phyloP scores from a whole-genome alignment of 2,888 invertebrate genomes.

The Lasiommata megera region DNA sequence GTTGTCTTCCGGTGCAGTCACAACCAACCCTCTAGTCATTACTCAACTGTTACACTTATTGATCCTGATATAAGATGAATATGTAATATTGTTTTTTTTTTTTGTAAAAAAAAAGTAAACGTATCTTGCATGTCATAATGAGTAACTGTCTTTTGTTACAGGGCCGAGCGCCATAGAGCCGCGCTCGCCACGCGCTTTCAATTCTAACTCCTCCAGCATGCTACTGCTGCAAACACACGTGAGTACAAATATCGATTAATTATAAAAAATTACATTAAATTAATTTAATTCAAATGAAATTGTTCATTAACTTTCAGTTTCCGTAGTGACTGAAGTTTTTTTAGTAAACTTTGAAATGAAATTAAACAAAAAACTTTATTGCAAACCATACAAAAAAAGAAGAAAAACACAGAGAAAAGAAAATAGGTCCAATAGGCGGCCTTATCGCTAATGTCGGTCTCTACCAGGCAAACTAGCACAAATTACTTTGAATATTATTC shows the following conservation, averaged over 20 bases:
- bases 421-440: too few relatives aligned
- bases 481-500: neutral
- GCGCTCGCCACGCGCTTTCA: slow-evolving; percentile 80
- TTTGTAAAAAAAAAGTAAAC: slow-evolving; percentile 28
- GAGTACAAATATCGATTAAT: too few relatives aligned
- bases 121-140: slow-evolving; percentile 41
- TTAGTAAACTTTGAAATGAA: too few relatives aligned
- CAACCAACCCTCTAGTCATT: slow-evolving; percentile 38
- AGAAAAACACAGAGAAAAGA: too few relatives aligned
- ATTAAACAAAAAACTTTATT: too few relatives aligned
- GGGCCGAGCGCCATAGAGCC: slow-evolving; percentile 80
- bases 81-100: slow-evolving; percentile 31
- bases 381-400: too few relatives aligned
- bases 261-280: too few relatives aligned
- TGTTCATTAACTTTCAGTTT: too few relatives aligned
- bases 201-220: slow-evolving; percentile 90
- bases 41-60: slow-evolving; percentile 19
- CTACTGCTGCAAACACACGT: slow-evolving; percentile 96
- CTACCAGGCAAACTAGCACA: too few relatives aligned
- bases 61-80: slow-evolving; percentile 14
- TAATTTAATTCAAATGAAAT: too few relatives aligned
- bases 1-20: slow-evolving; percentile 54
- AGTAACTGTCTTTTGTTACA: slow-evolving; percentile 52
- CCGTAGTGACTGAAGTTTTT: too few relatives aligned
- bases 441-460: too few relatives aligned